Evolutionary conservation across 1,140 invertebrate genomes (phyloP).

Genomic region (Melitaea cinxia): DNA sequence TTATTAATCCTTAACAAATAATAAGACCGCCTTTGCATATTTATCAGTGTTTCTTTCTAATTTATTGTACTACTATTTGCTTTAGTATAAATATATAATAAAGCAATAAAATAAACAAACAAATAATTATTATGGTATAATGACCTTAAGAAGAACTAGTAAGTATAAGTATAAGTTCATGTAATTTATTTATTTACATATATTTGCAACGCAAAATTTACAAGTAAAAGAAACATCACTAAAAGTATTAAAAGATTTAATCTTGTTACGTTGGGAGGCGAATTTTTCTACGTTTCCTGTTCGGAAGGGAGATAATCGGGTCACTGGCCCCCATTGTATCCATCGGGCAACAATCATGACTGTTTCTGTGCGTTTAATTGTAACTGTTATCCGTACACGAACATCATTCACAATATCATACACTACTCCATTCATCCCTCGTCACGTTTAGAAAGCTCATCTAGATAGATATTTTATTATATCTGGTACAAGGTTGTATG

Average conservation of each 20-base stretch:
- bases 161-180: too few species aligned
- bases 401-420: constrained; percentile 30
- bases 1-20: too few species aligned
- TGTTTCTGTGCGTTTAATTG: constrained; percentile 38
- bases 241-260: not conserved
- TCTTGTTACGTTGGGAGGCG: not conserved
- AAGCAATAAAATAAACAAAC: too few species aligned
- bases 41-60: too few species aligned
- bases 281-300: constrained; percentile 12
- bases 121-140: too few species aligned
- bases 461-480: constrained; percentile 26
- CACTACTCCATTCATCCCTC: constrained; percentile 38
- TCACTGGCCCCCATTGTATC: constrained; percentile 52
- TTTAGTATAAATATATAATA: too few species aligned
- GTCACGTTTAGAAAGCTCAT: constrained; percentile 44
- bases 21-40: too few species aligned
- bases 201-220: too few species aligned
- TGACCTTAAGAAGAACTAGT: too few species aligned
- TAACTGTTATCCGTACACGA: constrained; percentile 32
- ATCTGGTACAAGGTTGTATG: constrained; percentile 29
- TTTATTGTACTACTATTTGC: too few species aligned
- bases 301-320: constrained; percentile 40
- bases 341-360: constrained; percentile 41
- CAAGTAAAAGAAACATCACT: too few species aligned
- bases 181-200: too few species aligned